Conservation (phyloP, 2,113 vertebrate genomes). For the Corvus moneduloides region DNA sequence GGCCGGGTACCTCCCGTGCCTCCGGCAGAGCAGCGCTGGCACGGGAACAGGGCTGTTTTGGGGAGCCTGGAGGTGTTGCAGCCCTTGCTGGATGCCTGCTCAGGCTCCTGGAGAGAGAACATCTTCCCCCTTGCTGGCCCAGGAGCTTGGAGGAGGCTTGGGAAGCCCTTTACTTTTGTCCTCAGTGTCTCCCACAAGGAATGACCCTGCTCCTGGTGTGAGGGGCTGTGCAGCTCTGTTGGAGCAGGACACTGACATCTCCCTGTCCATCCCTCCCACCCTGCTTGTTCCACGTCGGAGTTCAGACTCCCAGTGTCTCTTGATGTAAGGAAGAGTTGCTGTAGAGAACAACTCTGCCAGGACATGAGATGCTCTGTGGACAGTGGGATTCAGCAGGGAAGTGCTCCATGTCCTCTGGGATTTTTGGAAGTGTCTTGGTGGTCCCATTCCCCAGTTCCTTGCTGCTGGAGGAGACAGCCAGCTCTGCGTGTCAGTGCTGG, state of each 20-base stretch:
- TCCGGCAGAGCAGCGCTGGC: rapidly evolving
- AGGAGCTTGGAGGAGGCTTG: background rate
- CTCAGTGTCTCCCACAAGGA: background rate
- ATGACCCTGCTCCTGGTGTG: rapidly evolving
- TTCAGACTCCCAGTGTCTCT: background rate
- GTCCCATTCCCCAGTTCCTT: background rate
- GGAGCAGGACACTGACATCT: background rate
- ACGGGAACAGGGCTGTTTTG: rapidly evolving
- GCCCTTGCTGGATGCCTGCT: background rate
- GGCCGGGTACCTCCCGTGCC: background rate
- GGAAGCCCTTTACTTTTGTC: background rate
- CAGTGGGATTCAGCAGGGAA: background rate
- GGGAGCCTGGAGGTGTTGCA: background rate
- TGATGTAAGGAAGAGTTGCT: background rate
- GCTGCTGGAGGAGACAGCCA: background rate
- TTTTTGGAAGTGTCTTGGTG: background rate
- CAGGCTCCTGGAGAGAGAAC: background rate
- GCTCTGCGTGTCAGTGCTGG: rapidly evolving
- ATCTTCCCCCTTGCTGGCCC: background rate
- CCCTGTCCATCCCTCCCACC: background rate
- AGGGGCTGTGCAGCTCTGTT: background rate
- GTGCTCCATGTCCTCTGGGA: rapidly evolving
- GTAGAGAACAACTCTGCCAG: background rate
- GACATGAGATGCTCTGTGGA: rapidly evolving
- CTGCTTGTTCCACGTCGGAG: background rate